Evolutionary conservation across 2,888 invertebrate genomes (phyloP).

Genomic region (Eupithecia dodoneata): DNA sequence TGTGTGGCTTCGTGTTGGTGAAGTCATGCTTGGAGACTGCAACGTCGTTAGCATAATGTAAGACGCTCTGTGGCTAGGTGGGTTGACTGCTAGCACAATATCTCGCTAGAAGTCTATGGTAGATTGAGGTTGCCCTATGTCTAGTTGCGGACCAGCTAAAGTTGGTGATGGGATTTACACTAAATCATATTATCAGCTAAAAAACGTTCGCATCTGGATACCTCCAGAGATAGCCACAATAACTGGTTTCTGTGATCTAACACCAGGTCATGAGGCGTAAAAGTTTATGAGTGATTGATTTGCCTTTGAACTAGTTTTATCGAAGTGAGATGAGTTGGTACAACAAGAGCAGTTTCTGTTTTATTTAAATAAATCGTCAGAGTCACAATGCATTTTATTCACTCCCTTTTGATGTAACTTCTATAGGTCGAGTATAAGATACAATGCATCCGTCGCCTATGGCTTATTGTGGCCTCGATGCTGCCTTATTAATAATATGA

Average conservation of each 20-base stretch:
- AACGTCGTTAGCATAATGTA: background rate
- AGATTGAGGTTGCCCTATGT: background rate
- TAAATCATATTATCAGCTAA: background rate
- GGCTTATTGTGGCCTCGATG: slow-evolving; percentile 51
- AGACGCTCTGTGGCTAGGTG: background rate
- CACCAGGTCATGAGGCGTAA: background rate
- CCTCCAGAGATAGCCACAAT: background rate
- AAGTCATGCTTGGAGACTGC: background rate
- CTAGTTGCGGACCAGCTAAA: background rate
- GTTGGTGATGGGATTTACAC: background rate
- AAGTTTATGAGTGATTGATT: background rate
- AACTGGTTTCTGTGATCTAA: background rate
- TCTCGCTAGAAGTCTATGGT: background rate
- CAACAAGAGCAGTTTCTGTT: background rate
- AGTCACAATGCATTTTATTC: background rate
- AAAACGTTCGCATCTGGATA: background rate
- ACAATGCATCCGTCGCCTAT: slow-evolving; percentile 2
- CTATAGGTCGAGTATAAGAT: background rate
- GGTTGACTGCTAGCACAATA: background rate
- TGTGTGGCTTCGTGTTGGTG: background rate
- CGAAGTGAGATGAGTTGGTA: background rate
- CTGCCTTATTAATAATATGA: slow-evolving; percentile 50
- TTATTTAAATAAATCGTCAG: slow-evolving; percentile 6
- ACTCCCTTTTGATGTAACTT: background rate
- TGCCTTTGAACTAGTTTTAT: background rate